Percentiles rank a stretch among this genome's conserved stretches.
phyloP scores from a whole-genome alignment of 2,888 invertebrate genomes.

The Metacarcinus magister region DNA sequence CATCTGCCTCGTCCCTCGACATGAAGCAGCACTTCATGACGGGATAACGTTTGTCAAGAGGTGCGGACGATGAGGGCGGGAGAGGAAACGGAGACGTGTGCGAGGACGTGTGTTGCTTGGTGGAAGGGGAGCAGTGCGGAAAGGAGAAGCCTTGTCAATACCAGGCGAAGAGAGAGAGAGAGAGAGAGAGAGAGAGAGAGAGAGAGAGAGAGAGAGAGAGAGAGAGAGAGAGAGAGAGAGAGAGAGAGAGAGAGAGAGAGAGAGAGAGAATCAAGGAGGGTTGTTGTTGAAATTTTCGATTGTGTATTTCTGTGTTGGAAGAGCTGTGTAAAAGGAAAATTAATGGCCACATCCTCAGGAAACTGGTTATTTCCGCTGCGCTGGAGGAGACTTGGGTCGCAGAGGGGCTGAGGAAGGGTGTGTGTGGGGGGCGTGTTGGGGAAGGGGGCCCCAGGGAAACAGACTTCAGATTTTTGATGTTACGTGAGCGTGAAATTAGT shows the following conservation, averaged over 20 bases:
- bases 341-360: slow-evolving; percentile 12
- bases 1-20: neutral
- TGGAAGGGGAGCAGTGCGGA: neutral
- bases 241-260: slow-evolving; percentile 52
- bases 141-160: neutral
- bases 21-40: slow-evolving; percentile 3
- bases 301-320: neutral
- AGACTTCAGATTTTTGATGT: neutral
- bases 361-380: slow-evolving; percentile 22
- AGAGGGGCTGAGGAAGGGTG: neutral
- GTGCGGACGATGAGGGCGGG: neutral
- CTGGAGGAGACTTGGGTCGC: neutral
- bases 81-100: neutral
- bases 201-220: slow-evolving; percentile 40
- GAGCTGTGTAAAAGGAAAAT: slow-evolving; percentile 13
- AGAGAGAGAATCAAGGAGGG: neutral
- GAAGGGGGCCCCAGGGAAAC: neutral
- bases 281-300: neutral
- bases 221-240: slow-evolving; percentile 53
- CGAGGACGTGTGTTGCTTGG: neutral
- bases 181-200: neutral
- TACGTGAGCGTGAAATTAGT: neutral
- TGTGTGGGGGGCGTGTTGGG: neutral
- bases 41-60: neutral
- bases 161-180: neutral